Conservation (phyloP, 2,797 vertebrate species). For the Lagodon rhomboides region DNA sequence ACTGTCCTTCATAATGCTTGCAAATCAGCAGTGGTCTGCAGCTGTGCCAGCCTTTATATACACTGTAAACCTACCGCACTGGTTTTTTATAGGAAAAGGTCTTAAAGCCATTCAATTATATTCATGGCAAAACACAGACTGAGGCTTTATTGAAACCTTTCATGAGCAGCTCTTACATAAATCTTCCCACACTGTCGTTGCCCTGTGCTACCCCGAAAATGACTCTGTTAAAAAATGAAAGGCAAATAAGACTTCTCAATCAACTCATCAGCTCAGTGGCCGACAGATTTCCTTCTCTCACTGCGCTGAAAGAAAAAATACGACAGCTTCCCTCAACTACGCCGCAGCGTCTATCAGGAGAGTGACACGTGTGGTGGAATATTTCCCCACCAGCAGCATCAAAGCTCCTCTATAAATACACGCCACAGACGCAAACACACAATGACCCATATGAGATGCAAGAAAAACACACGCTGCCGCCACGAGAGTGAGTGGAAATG, state of each 20-base stretch:
- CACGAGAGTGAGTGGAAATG: constrained; percentile 40
- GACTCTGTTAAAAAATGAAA: constrained; percentile 29
- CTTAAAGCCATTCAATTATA: constrained; percentile 12
- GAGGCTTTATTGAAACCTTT: constrained; percentile 6
- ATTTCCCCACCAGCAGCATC: constrained; percentile 71
- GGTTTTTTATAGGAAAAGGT: background rate
- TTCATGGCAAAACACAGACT: constrained; percentile 4
- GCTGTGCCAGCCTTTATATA: background rate
- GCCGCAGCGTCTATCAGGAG: constrained; percentile 47
- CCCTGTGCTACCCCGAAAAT: constrained; percentile 23
- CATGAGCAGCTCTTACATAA: constrained; percentile 39
- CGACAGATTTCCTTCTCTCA: constrained; percentile 29
- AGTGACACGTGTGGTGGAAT: constrained; percentile 65
- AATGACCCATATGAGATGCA: constrained; percentile 72
- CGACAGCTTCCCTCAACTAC: constrained; percentile 49
- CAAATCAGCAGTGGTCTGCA: background rate
- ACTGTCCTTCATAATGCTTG: background rate
- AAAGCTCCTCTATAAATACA: constrained; percentile 79
- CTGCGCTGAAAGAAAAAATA: constrained; percentile 31
- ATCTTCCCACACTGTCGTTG: constrained; percentile 21
- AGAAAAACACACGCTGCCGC: constrained; percentile 43
- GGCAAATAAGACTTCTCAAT: constrained; percentile 39
- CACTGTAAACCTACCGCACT: background rate
- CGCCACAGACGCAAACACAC: constrained; percentile 62
- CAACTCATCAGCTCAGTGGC: constrained; percentile 41